These are phyloP conservation scores for Himalopsyche kuldschensis DNA, from an alignment of 2,888 invertebrate species.

Conservation along the genomic window DNA sequence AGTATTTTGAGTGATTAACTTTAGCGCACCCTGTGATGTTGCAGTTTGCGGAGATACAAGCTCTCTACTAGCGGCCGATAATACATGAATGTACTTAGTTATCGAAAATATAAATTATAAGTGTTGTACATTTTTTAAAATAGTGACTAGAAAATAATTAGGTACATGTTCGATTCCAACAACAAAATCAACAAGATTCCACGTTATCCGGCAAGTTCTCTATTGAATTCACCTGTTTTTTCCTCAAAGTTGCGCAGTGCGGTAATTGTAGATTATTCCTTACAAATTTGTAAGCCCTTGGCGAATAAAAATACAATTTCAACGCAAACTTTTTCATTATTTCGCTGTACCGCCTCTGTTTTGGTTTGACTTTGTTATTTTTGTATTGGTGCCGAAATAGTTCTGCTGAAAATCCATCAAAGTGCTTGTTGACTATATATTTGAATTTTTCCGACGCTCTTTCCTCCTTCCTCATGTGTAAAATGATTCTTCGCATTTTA, in stretches of 20 bases:
- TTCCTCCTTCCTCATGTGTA: slow-evolving; percentile 4
- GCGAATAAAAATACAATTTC: slow-evolving; percentile 11
- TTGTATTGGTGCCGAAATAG: slow-evolving; percentile 14
- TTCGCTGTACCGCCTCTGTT: slow-evolving; percentile 15
- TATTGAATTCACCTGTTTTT: slow-evolving; percentile 13
- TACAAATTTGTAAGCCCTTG: slow-evolving; percentile 13
- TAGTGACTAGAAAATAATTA: neutral
- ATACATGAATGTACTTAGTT: too few relatives aligned
- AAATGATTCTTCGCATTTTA: slow-evolving; percentile 10
- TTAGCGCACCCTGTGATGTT: too few relatives aligned
- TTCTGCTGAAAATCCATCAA: slow-evolving; percentile 20
- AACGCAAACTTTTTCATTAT: slow-evolving; percentile 16
- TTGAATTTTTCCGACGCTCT: slow-evolving; percentile 9
- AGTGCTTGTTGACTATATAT: slow-evolving; percentile 8
- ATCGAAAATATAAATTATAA: too few relatives aligned
- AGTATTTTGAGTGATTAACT: too few relatives aligned
- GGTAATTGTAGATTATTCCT: slow-evolving; percentile 13
- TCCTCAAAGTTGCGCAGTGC: neutral
- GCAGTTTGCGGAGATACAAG: too few relatives aligned
- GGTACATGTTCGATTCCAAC: neutral
- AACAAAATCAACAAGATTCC: neutral
- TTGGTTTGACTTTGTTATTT: slow-evolving; percentile 23
- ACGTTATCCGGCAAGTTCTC: neutral
- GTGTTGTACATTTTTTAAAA: neutral
- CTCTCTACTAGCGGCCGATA: too few relatives aligned